Evolutionary conservation across 2,888 invertebrate genomes (phyloP), one percentile per base, ranked within the genome.

Genomic region (Andrena bucephala): DNA sequence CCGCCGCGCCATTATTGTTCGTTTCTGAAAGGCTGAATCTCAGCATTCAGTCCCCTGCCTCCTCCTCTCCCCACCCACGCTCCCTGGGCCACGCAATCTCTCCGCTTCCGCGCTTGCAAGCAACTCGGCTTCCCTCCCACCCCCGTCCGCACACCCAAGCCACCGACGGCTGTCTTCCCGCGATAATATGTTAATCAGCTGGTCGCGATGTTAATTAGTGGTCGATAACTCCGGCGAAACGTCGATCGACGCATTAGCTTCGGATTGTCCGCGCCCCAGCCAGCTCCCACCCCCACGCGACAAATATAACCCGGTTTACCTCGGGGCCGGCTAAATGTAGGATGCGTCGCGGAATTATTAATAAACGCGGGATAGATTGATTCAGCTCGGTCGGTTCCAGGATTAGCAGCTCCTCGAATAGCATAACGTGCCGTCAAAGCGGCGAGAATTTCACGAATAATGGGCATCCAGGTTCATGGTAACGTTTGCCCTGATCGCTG

Each of bases 131-230:
- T 75, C 69, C 68, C 70, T 42, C 57, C 27, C 60, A 27, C 62
- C 72, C 52, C 59, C 59, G 27, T 2, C 5, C 29, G 27, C 33
- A 3, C 31, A 3, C 54, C 10, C 20, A 2, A 0, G 31, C 52
- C 74, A 52, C 42, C 67, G 67, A 33, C 75, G 89, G 78, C 91
- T 91, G 91, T 84, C 87, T 90, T 85, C 81, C 85, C 71, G 87
- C 90, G 92, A 92, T 91, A 91, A 91, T 91, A 92, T 92, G 92
- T 89, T 92, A 92, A 92, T 92, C 87, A 89, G 86, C 86, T 86
- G 85, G 85, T 90, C 85, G 85, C 85, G 85, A 90, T 90, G 89
- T 90, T 92, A 92, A 91, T 92, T 92, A 90, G 92, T 90, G 87
- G 89, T 79, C 81, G 71, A 62, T 79, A 80, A 63, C 85, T 60